A percentile compares a stretch with the other conserved stretches of the same genome.
Evolutionary conservation across 2,113 vertebrate species (phyloP).

Genomic region (human (Homo sapiens)): GRCh38 chrX:2361501-2362000

Average conservation of each 20-base stretch:
- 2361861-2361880: background rate
- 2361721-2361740: fast-evolving
- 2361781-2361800: background rate
- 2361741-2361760: fast-evolving
- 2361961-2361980: background rate
- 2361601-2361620: no score
- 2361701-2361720: background rate
- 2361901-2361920: background rate
- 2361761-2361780: fast-evolving
- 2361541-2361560: background rate
- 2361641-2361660: no score
- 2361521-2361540: background rate
- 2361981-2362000: fast-evolving
- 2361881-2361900: background rate
- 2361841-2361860: background rate
- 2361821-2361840: background rate
- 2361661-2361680: no score
- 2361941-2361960: background rate
- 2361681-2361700: fast-evolving
- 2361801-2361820: background rate
- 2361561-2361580: background rate
- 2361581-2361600: fast-evolving
- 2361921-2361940: background rate
- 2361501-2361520: background rate
- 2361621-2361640: background rate